Conservation (phyloP, 2,113 vertebrate genomes). For the Leucopsar rothschildi region DNA sequence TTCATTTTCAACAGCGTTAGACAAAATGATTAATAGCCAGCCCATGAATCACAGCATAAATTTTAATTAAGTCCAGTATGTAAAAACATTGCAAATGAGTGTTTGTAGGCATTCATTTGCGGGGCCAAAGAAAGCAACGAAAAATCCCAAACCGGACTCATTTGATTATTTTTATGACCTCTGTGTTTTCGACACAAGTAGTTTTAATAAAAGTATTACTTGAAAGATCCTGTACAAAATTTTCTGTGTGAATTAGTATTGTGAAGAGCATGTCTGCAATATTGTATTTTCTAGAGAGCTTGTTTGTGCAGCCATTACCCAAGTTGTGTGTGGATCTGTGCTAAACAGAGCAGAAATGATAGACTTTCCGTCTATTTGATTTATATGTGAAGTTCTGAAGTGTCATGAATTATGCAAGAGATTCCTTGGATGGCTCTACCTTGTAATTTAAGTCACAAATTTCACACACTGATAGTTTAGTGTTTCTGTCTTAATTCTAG, state of each 20-base stretch:
- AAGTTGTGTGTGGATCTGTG: background rate
- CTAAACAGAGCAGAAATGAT: conserved; percentile 1
- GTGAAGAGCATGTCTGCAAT: background rate
- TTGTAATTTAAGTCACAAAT: conserved; percentile 8
- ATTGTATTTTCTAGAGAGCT: background rate
- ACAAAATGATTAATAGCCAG: background rate
- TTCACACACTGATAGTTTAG: background rate
- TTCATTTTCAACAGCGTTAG: background rate
- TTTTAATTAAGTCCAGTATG: background rate
- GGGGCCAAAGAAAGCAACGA: background rate
- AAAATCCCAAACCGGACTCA: background rate
- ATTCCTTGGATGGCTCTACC: background rate
- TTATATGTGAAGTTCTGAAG: conserved; percentile 1
- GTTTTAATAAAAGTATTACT: background rate
- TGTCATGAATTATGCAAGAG: conserved; percentile 16
- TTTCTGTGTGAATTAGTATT: background rate
- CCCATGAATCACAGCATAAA: background rate
- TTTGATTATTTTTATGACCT: background rate
- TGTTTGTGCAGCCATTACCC: background rate
- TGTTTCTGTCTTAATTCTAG: conserved; percentile 23
- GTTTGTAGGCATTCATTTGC: background rate
- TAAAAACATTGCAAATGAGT: background rate
- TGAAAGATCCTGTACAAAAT: background rate
- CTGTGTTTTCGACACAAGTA: background rate
- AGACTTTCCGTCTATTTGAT: background rate